These are phyloP conservation scores for Drosophila quadrilineata DNA, from an alignment of 1,140 invertebrate species.

Conservation along the genomic window DNA sequence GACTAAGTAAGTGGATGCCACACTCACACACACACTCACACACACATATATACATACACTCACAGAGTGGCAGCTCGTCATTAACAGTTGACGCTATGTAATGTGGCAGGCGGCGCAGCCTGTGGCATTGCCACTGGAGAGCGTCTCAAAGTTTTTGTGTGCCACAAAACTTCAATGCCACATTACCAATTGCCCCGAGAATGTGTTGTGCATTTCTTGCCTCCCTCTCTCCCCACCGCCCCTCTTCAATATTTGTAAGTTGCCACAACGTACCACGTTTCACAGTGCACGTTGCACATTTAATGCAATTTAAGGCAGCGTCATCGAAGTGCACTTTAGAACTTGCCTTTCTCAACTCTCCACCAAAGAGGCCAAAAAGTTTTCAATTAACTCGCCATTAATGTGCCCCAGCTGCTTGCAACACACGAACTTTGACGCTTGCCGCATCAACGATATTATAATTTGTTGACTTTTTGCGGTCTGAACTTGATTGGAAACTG, in stretches of 20 bases:
- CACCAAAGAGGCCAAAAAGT: conserved; percentile 26
- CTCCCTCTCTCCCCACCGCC: background rate
- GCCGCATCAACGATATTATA: conserved; percentile 30
- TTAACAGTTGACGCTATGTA: conserved; percentile 32
- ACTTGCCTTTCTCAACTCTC: conserved; percentile 25
- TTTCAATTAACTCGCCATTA: conserved; percentile 78
- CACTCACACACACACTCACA: no score
- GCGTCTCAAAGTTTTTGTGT: conserved; percentile 41
- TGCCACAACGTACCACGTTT: background rate
- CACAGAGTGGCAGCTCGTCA: conserved; percentile 13
- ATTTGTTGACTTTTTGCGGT: conserved; percentile 23
- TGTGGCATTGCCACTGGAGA: conserved; percentile 25
- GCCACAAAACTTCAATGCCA: conserved; percentile 49
- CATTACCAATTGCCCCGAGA: conserved; percentile 67
- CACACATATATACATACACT: no score
- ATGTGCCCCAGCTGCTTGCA: conserved; percentile 27
- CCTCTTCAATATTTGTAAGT: no score
- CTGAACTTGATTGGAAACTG: conserved; percentile 20
- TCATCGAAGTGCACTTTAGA: conserved; percentile 37
- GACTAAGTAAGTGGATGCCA: background rate
- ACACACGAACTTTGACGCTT: no score
- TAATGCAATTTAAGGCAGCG: conserved; percentile 3
- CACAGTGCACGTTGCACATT: background rate
- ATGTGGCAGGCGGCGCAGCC: conserved; percentile 31
- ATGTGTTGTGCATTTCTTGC: conserved; percentile 42